A percentile compares a stretch with the other conserved stretches of the same genome.
Conservation (phyloP, 1,140 invertebrate genomes). For the Drosophila lini region DNA sequence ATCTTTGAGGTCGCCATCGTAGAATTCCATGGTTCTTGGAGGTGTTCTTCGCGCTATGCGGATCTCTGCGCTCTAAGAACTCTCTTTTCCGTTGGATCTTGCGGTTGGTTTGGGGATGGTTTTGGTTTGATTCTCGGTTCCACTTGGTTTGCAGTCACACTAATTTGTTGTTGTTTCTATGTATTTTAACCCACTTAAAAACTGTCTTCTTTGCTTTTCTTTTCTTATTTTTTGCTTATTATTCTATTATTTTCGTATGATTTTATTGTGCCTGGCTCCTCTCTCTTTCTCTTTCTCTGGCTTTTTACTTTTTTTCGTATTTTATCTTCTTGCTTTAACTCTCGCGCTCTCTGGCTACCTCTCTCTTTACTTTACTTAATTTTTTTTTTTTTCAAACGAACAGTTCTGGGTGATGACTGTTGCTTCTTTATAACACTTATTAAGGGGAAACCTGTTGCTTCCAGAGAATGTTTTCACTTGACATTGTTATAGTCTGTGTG, state of each 20-base stretch:
- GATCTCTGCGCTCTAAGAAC: constrained; percentile 61
- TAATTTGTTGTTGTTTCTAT: constrained; percentile 50
- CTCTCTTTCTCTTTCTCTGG: constrained; percentile 17
- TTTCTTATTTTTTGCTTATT: constrained; percentile 26
- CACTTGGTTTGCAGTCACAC: constrained; percentile 72
- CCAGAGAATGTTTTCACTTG: constrained; percentile 83
- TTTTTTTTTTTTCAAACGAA: constrained; percentile 39
- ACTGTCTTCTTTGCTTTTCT: constrained; percentile 32
- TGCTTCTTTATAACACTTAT: constrained; percentile 71
- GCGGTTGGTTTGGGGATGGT: constrained; percentile 28
- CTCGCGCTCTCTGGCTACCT: constrained; percentile 37
- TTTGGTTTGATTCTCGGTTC: constrained; percentile 58
- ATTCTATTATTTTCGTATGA: constrained; percentile 44
- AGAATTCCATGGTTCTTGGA: constrained; percentile 87
- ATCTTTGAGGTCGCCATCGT: constrained; percentile 90
- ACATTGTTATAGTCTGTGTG: constrained; percentile 70
- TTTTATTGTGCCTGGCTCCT: constrained; percentile 30
- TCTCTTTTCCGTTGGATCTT: constrained; percentile 43
- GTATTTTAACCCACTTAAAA: constrained; percentile 53
- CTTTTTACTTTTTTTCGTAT: constrained; percentile 15
- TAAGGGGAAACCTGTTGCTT: constrained; percentile 81
- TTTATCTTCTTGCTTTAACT: constrained; percentile 37
- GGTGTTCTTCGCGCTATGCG: constrained; percentile 30
- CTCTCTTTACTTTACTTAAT: constrained; percentile 14
- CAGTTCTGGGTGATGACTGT: constrained; percentile 67